phyloP scores from a whole-genome alignment of 1,140 invertebrate species.

The Maniola jurtina region DNA sequence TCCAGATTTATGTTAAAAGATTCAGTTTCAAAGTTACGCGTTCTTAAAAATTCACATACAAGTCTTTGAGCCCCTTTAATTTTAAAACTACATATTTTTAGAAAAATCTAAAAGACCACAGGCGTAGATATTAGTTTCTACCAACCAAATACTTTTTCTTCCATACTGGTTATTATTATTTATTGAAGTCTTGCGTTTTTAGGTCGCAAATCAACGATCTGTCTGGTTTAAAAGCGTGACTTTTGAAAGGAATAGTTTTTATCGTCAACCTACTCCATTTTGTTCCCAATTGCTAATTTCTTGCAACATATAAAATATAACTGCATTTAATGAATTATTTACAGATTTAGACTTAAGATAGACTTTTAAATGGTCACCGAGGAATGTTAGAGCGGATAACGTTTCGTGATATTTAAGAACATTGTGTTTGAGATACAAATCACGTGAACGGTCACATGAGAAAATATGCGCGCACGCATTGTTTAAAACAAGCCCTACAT shows the following conservation, averaged over 20 bases:
- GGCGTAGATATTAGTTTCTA: too few relatives aligned
- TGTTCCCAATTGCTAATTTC: constrained; percentile 25
- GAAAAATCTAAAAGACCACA: too few relatives aligned
- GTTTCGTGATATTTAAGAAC: constrained; percentile 9
- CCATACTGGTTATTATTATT: background rate
- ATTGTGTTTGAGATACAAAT: constrained; percentile 28
- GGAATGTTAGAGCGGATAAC: constrained; percentile 14
- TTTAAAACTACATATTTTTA: too few relatives aligned
- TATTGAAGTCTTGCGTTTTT: constrained; percentile 7
- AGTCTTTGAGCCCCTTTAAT: too few relatives aligned
- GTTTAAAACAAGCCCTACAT: constrained; percentile 30
- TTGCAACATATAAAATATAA: constrained; percentile 14
- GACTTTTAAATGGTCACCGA: constrained; percentile 7
- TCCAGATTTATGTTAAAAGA: too few relatives aligned
- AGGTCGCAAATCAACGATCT: constrained; percentile 9
- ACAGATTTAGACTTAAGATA: constrained; percentile 4
- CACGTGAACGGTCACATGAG: constrained; percentile 31
- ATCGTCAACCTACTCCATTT: constrained; percentile 5
- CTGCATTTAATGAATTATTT: constrained; percentile 12
- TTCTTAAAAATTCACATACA: too few relatives aligned
- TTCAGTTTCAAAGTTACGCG: too few relatives aligned
- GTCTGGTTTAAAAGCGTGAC: background rate
- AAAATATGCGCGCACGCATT: constrained; percentile 29
- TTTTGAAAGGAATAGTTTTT: constrained; percentile 7
- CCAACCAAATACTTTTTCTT: background rate